phyloP scores from a whole-genome alignment of 1,140 invertebrate genomes.

The Zophobas morio region DNA sequence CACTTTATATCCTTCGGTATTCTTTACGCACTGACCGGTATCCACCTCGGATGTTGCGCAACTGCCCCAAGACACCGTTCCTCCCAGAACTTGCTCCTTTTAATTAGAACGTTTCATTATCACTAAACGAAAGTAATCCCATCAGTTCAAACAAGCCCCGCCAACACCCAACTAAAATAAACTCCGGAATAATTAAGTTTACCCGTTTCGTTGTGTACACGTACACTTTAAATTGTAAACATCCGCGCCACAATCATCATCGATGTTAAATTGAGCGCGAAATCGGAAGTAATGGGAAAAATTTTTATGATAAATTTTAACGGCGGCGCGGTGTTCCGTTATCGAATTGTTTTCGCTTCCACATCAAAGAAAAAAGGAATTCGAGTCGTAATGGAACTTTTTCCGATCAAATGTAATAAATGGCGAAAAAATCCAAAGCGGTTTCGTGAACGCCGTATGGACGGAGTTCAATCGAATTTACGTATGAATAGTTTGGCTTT shows the following conservation, averaged over 20 bases:
- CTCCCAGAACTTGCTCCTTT: constrained; percentile 3
- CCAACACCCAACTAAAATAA: constrained; percentile 14
- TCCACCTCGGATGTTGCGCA: no score
- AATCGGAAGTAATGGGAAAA: constrained; percentile 17
- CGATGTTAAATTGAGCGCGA: constrained; percentile 33
- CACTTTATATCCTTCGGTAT: no score
- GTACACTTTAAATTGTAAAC: constrained; percentile 20
- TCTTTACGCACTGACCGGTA: no score
- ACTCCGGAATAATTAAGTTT: constrained; percentile 33
- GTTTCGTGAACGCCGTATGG: not conserved
- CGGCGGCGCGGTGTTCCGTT: not conserved
- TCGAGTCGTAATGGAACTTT: not conserved
- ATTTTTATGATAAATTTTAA: constrained; percentile 9
- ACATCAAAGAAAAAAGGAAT: constrained; percentile 12
- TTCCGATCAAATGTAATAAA: constrained; percentile 1
- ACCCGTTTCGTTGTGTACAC: constrained; percentile 17
- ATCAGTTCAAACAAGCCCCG: constrained; percentile 32
- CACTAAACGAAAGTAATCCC: constrained; percentile 27
- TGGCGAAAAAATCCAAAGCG: constrained; percentile 1
- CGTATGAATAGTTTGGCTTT: constrained; percentile 23
- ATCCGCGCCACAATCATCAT: constrained; percentile 23
- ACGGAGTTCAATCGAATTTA: constrained; percentile 13
- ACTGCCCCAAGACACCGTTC: no score
- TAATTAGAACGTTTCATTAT: constrained; percentile 37
- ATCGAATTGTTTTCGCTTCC: constrained; percentile 20